Percentiles rank a stretch among this genome's conserved stretches.
phyloP scores from a whole-genome alignment of 37 sponge, comb jelly and placozoan species.

The Halisarca cf. caerulea region DNA sequence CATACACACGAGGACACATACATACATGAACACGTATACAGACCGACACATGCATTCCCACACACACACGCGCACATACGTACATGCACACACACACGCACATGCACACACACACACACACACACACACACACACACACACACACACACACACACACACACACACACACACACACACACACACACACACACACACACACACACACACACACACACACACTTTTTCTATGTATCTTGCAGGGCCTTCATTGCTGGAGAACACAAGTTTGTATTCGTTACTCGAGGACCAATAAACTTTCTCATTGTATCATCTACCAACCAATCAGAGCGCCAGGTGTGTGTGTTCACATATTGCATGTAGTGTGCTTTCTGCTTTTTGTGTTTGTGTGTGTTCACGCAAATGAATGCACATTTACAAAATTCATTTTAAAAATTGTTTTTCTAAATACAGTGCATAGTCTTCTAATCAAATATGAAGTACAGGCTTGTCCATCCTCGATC shows the following conservation, averaged over 20 bases:
- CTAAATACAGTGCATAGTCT: too few species aligned
- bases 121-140: constrained; percentile 9
- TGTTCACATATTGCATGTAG: background rate
- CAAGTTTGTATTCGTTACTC: constrained; percentile 76
- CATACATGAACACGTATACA: background rate
- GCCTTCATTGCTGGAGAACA: constrained; percentile 71
- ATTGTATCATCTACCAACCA: constrained; percentile 60
- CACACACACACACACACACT: constrained; percentile 20
- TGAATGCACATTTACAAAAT: too few species aligned
- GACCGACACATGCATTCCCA: background rate
- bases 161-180: constrained; percentile 24
- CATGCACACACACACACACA: constrained; percentile 11
- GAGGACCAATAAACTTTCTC: constrained; percentile 73
- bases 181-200: constrained; percentile 20
- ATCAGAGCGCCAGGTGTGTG: constrained; percentile 70
- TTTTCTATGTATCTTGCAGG: constrained; percentile 15
- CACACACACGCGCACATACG: constrained; percentile 9
- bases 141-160: constrained; percentile 22
- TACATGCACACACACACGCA: constrained; percentile 6
- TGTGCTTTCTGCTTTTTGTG: background rate
- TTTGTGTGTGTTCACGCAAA: background rate
- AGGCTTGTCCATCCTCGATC: too few species aligned
- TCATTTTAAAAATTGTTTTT: too few species aligned
- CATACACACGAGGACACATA: background rate
- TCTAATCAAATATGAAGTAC: too few species aligned